These are phyloP conservation scores for Tetrax tetrax DNA, from an alignment of 2,113 vertebrate species.

Conservation along the genomic window DNA sequence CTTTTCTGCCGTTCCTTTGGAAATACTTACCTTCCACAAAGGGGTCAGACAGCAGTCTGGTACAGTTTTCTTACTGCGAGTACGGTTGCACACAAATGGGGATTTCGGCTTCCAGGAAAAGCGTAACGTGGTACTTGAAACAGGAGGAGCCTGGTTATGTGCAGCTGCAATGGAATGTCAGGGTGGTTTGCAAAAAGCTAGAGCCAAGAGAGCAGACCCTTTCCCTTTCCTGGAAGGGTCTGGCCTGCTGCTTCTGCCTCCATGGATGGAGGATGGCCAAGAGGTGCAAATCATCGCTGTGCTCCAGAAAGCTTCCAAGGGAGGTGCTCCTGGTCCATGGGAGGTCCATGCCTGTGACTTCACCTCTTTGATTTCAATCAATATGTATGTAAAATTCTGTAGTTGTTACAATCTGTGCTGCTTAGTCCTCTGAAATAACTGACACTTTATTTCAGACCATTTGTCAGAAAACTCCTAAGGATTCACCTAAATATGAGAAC, in stretches of 20 bases:
- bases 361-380: background rate
- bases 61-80: background rate
- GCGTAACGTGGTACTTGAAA: background rate
- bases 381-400: background rate
- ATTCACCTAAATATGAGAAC: constrained; percentile 82
- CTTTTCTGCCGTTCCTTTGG: background rate
- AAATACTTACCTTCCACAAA: background rate
- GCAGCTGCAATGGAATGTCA: background rate
- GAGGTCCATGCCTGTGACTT: background rate
- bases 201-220: background rate
- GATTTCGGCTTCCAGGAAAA: background rate
- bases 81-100: background rate
- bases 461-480: constrained; percentile 94
- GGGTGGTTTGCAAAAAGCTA: background rate
- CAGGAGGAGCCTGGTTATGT: background rate
- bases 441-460: constrained; percentile 85
- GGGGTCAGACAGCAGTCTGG: background rate
- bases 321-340: no score
- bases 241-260: background rate
- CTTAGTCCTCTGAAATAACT: background rate
- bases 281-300: background rate
- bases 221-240: background rate
- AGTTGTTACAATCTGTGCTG: background rate
- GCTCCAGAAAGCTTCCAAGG: background rate
- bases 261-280: background rate